phyloP scores from a whole-genome alignment of 2,113 vertebrate genomes.

The Channa maculata region DNA sequence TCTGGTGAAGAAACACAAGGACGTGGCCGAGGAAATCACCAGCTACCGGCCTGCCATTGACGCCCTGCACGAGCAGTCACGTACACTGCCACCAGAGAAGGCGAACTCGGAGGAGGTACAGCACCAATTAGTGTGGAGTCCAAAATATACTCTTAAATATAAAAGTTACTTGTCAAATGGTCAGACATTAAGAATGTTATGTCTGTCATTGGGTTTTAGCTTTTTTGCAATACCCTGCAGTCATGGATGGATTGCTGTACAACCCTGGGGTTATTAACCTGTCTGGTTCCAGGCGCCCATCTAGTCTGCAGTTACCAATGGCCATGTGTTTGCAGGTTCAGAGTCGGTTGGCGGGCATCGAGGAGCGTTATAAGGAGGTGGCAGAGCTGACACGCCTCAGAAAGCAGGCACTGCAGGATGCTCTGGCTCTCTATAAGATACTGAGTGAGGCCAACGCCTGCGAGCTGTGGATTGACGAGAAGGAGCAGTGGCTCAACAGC shows the following conservation, averaged over 20 bases:
- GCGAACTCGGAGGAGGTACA: constrained; percentile 85
- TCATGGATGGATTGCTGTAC: neutral
- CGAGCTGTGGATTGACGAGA: constrained; percentile 96
- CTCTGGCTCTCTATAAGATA: constrained; percentile 96
- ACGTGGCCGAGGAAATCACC: constrained; percentile 93
- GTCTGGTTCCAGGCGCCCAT: too few relatives aligned
- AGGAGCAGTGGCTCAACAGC: constrained; percentile 97
- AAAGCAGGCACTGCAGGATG: constrained; percentile 97
- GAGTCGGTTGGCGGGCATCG: constrained; percentile 89
- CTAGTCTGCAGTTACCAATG: neutral
- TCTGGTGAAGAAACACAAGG: constrained; percentile 98
- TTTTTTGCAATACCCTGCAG: neutral
- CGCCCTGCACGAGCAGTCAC: constrained; percentile 91
- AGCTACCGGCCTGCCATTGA: constrained; percentile 94
- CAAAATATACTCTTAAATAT: too few relatives aligned
- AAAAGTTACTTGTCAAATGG: too few relatives aligned
- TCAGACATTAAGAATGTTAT: neutral
- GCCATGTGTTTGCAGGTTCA: constrained; percentile 50
- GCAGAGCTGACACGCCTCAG: constrained; percentile 91
- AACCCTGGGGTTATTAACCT: too few relatives aligned
- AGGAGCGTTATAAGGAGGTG: constrained; percentile 96
- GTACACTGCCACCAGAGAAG: constrained; percentile 86
- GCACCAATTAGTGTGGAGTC: too few relatives aligned
- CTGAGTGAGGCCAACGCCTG: constrained; percentile 94
- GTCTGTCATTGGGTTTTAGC: neutral